These are phyloP conservation scores for Cantharis nigra DNA, from an alignment of 2,888 invertebrate genomes.

Conservation along the genomic window DNA sequence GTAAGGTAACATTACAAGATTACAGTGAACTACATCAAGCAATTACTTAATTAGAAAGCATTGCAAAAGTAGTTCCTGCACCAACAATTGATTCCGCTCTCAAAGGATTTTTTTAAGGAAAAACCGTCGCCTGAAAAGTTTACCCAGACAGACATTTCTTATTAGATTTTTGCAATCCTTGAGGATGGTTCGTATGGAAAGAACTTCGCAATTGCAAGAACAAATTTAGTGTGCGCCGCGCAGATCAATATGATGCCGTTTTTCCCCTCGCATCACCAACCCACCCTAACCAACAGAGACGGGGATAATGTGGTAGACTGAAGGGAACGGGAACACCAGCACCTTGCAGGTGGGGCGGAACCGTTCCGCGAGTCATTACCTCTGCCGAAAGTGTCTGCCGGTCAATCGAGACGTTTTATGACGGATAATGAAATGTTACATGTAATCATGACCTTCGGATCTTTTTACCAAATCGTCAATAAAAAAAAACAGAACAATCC, in stretches of 20 bases:
- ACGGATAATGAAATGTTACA: slow-evolving; percentile 42
- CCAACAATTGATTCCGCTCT: not conserved
- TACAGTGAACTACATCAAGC: not conserved
- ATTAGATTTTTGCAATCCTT: slow-evolving; percentile 38
- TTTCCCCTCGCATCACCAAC: slow-evolving; percentile 28
- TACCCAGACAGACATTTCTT: slow-evolving; percentile 31
- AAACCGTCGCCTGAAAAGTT: slow-evolving; percentile 18
- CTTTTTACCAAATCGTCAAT: not conserved
- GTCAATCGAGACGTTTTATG: slow-evolving; percentile 45
- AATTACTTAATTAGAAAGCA: slow-evolving; percentile 9
- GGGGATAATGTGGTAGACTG: slow-evolving; percentile 37
- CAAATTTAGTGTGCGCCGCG: slow-evolving; percentile 41
- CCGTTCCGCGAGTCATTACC: slow-evolving; percentile 43
- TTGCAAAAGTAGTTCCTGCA: not conserved
- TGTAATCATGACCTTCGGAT: slow-evolving; percentile 33
- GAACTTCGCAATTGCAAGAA: slow-evolving; percentile 35
- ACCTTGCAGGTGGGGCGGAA: slow-evolving; percentile 43
- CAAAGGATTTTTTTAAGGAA: slow-evolving; percentile 3
- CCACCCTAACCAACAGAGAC: slow-evolving; percentile 34
- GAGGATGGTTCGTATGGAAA: slow-evolving; percentile 37
- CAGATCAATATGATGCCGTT: slow-evolving; percentile 44
- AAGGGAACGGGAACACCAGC: slow-evolving; percentile 32
- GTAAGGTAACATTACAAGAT: not conserved
- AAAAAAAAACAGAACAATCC: not conserved
- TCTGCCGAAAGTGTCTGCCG: slow-evolving; percentile 41